Evolutionary conservation across 92 coral and sea anemone species (phyloP).

Genomic region (Epizoanthus rinbou): DNA sequence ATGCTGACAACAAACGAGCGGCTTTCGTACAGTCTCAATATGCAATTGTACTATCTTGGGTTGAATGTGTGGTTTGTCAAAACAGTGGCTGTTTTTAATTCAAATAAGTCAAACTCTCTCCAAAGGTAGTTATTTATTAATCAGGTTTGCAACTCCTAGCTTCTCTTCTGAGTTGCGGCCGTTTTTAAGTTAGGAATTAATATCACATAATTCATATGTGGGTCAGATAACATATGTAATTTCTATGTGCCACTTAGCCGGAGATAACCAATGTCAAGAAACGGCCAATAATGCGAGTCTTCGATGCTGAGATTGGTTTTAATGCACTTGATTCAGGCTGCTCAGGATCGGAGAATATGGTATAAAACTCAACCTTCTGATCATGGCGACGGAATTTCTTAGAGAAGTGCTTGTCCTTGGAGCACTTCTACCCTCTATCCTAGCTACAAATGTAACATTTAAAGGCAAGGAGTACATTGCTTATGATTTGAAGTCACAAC

Average conservation of each 20-base stretch:
- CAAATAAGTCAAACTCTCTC: constrained; percentile 13
- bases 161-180: constrained; percentile 23
- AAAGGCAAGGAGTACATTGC: constrained; percentile 57
- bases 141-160: constrained; percentile 12
- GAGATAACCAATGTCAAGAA: neutral
- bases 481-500: constrained; percentile 37
- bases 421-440: neutral
- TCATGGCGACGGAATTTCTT: neutral
- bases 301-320: neutral
- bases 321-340: neutral
- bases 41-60: constrained; percentile 1
- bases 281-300: neutral
- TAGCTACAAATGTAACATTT: constrained; percentile 51
- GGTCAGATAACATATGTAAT: constrained; percentile 20
- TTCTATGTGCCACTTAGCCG: constrained; percentile 22
- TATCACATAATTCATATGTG: constrained; percentile 5
- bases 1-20: constrained; percentile 11
- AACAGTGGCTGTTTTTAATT: constrained; percentile 41
- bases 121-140: constrained; percentile 39
- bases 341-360: neutral
- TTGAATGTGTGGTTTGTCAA: constrained; percentile 38
- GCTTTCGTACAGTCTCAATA: neutral
- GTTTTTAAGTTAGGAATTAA: constrained; percentile 20
- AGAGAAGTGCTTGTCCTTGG: neutral
- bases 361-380: neutral